Evolutionary conservation across 2,888 invertebrate species (phyloP).

Genomic region (Heliconius hortense): DNA sequence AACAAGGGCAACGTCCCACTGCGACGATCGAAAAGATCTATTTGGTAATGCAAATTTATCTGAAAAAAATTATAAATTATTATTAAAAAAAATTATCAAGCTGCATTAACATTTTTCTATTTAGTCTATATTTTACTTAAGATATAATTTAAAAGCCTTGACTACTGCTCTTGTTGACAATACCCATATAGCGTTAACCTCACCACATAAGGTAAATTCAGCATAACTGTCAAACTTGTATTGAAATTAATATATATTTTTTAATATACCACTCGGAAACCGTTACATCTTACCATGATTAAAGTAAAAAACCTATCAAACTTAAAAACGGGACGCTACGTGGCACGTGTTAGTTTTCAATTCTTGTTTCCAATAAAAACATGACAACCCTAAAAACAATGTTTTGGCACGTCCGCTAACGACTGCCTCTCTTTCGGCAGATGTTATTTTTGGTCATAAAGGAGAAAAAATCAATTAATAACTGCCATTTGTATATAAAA

Average conservation of each 20-base stretch:
- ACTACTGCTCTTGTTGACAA: too few species aligned
- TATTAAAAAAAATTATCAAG: conserved; percentile 26
- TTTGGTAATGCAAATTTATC: conserved; percentile 58
- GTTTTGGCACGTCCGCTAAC: conserved; percentile 74
- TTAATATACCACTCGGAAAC: not conserved
- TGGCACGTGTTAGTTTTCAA: conserved; percentile 41
- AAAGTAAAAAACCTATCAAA: conserved; percentile 12
- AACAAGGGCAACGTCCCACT: conserved; percentile 68
- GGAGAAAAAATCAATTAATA: conserved; percentile 76
- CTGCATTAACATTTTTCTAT: conserved; percentile 18
- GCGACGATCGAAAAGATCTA: conserved; percentile 50
- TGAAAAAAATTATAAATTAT: conserved; percentile 10
- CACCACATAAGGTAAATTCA: too few species aligned
- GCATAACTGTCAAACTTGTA: not conserved
- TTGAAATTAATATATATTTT: not conserved
- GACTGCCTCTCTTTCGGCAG: conserved; percentile 71
- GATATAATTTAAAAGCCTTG: not conserved
- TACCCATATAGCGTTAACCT: too few species aligned
- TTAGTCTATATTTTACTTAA: not conserved
- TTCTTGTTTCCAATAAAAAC: conserved; percentile 38
- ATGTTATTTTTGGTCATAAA: conserved; percentile 78
- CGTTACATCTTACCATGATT: conserved; percentile 5
- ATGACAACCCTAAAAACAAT: conserved; percentile 44
- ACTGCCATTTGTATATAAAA: conserved; percentile 78
- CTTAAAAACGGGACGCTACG: conserved; percentile 14